Evolutionary conservation across 2,888 invertebrate species (phyloP).

Genomic region (Protophormia terraenovae): DNA sequence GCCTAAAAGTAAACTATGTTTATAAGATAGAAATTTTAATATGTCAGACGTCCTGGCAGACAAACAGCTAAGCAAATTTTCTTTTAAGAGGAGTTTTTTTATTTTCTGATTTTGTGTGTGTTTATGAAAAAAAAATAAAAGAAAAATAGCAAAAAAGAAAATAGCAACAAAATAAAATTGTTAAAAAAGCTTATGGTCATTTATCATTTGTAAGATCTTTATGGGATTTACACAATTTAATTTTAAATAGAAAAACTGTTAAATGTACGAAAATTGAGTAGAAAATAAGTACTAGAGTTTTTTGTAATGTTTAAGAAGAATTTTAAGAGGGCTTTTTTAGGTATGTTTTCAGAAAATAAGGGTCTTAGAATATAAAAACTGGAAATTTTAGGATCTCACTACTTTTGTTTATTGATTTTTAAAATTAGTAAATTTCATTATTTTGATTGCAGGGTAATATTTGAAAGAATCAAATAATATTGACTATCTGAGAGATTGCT

Average conservation of each 20-base stretch:
- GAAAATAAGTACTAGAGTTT: not conserved
- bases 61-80: not conserved
- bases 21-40: constrained; percentile 22
- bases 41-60: constrained; percentile 44
- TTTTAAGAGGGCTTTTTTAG: not conserved
- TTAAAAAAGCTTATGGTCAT: constrained; percentile 63
- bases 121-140: not conserved
- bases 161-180: constrained; percentile 12
- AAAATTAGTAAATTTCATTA: too few relatives aligned
- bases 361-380: too few relatives aligned
- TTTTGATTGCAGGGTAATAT: too few relatives aligned
- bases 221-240: constrained; percentile 66
- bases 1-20: constrained; percentile 40
- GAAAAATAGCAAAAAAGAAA: constrained; percentile 2
- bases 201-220: constrained; percentile 69
- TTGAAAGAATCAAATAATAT: too few relatives aligned
- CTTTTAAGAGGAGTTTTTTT: not conserved
- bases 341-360: too few relatives aligned
- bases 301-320: not conserved
- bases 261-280: constrained; percentile 1
- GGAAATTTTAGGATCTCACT: too few relatives aligned
- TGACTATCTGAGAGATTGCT: too few relatives aligned
- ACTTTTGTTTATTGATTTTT: too few relatives aligned
- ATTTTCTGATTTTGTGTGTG: not conserved
- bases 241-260: constrained; percentile 32